Conservation (phyloP, 2,888 invertebrate species). For the Salpingus planirostris region DNA sequence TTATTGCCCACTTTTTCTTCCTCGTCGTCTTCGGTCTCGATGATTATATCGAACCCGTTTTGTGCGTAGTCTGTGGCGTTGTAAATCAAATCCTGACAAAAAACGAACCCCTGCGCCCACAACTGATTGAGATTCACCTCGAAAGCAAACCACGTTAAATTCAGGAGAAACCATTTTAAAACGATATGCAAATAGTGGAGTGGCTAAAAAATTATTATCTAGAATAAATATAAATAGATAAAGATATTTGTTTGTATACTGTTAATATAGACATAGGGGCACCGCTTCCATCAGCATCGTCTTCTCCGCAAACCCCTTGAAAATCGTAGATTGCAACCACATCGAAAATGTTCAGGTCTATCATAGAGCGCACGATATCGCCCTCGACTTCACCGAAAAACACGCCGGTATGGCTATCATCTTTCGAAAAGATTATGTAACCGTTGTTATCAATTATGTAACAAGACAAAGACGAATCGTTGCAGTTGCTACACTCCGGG, state of each 20-base stretch:
- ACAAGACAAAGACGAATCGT: slow-evolving; percentile 63
- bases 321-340: slow-evolving; percentile 75
- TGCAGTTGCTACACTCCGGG: slow-evolving; percentile 48
- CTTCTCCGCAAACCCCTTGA: slow-evolving; percentile 64
- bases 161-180: slow-evolving; percentile 39
- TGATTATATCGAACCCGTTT: no score
- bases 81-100: no score
- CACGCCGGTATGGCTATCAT: slow-evolving; percentile 61
- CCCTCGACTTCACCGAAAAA: slow-evolving; percentile 82
- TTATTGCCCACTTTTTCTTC: slow-evolving; percentile 5
- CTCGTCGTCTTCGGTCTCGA: slow-evolving; percentile 2
- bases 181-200: slow-evolving; percentile 38
- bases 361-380: slow-evolving; percentile 66
- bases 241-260: slow-evolving; percentile 1
- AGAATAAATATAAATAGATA: no score
- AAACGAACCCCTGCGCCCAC: no score
- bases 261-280: no score
- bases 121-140: slow-evolving; percentile 29
- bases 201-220: slow-evolving; percentile 4
- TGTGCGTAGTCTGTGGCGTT: neutral
- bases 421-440: slow-evolving; percentile 68
- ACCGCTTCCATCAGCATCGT: slow-evolving; percentile 36
- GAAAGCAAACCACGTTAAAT: slow-evolving; percentile 34
- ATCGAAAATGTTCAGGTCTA: slow-evolving; percentile 62
- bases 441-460: slow-evolving; percentile 90